Evolutionary conservation across 2,113 vertebrate species (phyloP).

Genomic region (Cyanoliseus patagonus): DNA sequence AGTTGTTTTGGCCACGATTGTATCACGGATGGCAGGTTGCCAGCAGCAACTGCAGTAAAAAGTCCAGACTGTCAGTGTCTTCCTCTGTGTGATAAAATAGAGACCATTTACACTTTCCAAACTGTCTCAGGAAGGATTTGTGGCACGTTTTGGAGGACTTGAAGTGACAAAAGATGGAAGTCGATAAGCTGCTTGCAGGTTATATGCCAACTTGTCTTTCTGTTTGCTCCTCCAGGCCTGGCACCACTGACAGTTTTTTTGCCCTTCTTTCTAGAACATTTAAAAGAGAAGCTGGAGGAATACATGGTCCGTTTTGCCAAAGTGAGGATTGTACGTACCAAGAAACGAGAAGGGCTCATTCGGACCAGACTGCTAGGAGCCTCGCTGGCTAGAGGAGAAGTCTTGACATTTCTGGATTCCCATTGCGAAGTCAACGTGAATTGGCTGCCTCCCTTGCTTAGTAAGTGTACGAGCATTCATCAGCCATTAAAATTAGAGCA

Average conservation of each 20-base stretch:
- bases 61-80: neutral
- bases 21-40: neutral
- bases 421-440: constrained; percentile 92
- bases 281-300: constrained; percentile 84
- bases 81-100: constrained; percentile 17
- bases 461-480: constrained; percentile 71
- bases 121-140: neutral
- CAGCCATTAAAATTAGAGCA: neutral
- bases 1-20: constrained; percentile 6
- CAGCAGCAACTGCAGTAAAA: neutral
- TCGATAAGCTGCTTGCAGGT: neutral
- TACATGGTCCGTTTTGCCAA: constrained; percentile 87
- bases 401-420: constrained; percentile 89
- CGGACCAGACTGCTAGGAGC: constrained; percentile 87
- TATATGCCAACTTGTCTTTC: neutral
- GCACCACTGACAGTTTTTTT: neutral
- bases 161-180: neutral
- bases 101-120: constrained; percentile 23
- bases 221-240: constrained; percentile 2
- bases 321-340: constrained; percentile 88
- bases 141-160: constrained; percentile 3
- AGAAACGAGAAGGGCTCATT: constrained; percentile 88
- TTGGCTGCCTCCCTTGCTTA: constrained; percentile 88
- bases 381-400: constrained; percentile 85
- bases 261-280: constrained; percentile 77